phyloP scores from a whole-genome alignment of 1,140 invertebrate species.

The Ceratina calcarata region DNA sequence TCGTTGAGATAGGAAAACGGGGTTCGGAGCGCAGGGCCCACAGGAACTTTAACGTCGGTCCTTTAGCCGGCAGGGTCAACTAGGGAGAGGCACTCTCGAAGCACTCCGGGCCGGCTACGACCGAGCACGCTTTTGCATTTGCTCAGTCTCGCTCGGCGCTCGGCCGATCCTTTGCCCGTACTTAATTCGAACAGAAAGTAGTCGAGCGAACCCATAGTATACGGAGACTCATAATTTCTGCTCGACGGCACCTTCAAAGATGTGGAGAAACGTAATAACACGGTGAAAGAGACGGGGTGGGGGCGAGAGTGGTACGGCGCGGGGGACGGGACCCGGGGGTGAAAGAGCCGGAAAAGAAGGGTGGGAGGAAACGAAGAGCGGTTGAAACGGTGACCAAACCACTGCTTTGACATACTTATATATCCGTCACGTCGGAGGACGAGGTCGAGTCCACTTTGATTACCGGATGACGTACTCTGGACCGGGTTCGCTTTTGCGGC shows the following conservation, averaged over 20 bases:
- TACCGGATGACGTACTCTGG: constrained; percentile 72
- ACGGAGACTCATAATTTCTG: constrained; percentile 76
- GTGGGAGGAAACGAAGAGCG: constrained; percentile 49
- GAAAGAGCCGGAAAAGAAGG: constrained; percentile 56
- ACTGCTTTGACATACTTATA: constrained; percentile 78
- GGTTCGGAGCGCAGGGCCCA: neutral
- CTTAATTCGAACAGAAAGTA: constrained; percentile 74
- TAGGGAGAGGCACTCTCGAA: constrained; percentile 21
- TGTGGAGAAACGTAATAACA: constrained; percentile 72
- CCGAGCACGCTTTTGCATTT: constrained; percentile 58
- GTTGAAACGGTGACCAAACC: constrained; percentile 63
- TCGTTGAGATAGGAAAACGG: neutral
- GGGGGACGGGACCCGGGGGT: neutral
- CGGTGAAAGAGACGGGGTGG: constrained; percentile 34
- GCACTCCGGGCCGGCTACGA: constrained; percentile 19
- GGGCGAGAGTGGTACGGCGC: neutral
- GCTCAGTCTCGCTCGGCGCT: constrained; percentile 47
- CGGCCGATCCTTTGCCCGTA: constrained; percentile 56
- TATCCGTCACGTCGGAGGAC: constrained; percentile 65
- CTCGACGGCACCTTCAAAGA: constrained; percentile 74
- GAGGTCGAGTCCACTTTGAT: constrained; percentile 75
- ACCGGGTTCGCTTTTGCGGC: constrained; percentile 65
- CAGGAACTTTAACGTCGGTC: constrained; percentile 23
- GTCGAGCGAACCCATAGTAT: constrained; percentile 65
- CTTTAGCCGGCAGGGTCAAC: constrained; percentile 54